phyloP scores from a whole-genome alignment of 2,888 invertebrate genomes.

The Cosmorhoe ocellata region DNA sequence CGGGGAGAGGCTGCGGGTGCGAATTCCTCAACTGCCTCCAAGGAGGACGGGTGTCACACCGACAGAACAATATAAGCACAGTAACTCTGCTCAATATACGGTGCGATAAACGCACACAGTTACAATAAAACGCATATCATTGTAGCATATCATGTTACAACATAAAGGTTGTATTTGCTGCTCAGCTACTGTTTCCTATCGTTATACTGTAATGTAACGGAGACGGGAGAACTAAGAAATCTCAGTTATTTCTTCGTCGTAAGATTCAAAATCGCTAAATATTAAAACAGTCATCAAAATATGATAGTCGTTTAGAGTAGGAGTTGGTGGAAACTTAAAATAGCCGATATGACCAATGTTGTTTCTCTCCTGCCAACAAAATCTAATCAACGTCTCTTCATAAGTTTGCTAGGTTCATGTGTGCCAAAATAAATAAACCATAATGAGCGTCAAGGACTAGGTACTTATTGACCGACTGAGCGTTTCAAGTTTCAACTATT shows the following conservation, averaged over 20 bases:
- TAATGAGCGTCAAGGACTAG: slow-evolving; percentile 2
- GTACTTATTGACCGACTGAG: no score
- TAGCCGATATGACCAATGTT: neutral
- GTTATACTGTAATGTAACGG: no score
- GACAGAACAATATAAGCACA: slow-evolving; percentile 28
- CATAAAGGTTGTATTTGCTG: no score
- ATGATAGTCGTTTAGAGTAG: no score
- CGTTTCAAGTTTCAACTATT: neutral
- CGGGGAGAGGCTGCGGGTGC: slow-evolving; percentile 21
- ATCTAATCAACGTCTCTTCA: neutral
- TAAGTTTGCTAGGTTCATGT: neutral
- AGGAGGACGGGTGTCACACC: slow-evolving; percentile 29
- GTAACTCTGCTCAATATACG: slow-evolving; percentile 17
- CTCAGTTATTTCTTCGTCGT: no score
- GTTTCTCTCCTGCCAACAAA: slow-evolving; percentile 3
- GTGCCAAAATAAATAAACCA: slow-evolving; percentile 8
- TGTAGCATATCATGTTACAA: no score
- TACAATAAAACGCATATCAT: neutral
- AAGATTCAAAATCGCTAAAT: no score
- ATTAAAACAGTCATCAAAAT: no score
- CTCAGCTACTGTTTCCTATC: no score
- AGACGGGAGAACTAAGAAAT: no score
- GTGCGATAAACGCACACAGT: neutral
- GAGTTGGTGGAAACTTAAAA: no score
- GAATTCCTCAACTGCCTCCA: slow-evolving; percentile 52